These are phyloP conservation scores for Philypnodon macrostomus DNA, from an alignment of 2,797 vertebrate genomes.

Conservation along the genomic window DNA sequence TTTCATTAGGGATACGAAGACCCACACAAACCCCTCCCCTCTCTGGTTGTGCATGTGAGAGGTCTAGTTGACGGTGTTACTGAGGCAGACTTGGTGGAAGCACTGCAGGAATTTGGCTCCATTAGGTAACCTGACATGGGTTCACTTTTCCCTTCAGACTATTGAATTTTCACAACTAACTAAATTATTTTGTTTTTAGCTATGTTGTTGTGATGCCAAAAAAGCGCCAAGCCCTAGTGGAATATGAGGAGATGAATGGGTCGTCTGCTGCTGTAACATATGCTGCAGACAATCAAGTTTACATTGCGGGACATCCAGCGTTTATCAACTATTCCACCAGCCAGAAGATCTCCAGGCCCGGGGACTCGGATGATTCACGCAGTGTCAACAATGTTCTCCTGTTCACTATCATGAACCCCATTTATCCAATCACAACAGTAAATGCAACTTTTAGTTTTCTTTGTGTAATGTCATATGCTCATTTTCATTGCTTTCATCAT, in stretches of 20 bases:
- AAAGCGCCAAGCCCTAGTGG: constrained; percentile 92
- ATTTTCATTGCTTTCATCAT: too few relatives aligned
- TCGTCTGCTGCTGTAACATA: constrained; percentile 93
- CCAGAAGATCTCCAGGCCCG: constrained; percentile 95
- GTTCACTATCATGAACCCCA: constrained; percentile 94
- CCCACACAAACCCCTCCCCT: constrained; percentile 93
- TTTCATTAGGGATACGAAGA: constrained; percentile 89
- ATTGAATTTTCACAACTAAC: not conserved
- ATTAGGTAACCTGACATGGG: constrained; percentile 80
- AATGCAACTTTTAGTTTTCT: constrained; percentile 9
- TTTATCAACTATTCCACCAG: constrained; percentile 98
- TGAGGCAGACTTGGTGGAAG: constrained; percentile 91
- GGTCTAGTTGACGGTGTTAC: constrained; percentile 91
- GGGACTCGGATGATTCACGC: constrained; percentile 88
- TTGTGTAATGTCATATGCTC: too few relatives aligned
- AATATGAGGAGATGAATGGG: constrained; percentile 92
- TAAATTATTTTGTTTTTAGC: constrained; percentile 56
- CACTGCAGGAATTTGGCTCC: constrained; percentile 91
- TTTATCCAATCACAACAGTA: constrained; percentile 86
- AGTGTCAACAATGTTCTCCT: constrained; percentile 93
- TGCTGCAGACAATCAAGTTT: constrained; percentile 93
- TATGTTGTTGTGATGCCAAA: constrained; percentile 98
- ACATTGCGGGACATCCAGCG: constrained; percentile 90
- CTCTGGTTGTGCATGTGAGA: constrained; percentile 91
- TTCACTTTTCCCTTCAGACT: not conserved